Evolutionary conservation across 2,888 invertebrate genomes (phyloP), one percentile per base, ranked within the genome.

Genomic region (Drosophila subquinaria): DNA sequence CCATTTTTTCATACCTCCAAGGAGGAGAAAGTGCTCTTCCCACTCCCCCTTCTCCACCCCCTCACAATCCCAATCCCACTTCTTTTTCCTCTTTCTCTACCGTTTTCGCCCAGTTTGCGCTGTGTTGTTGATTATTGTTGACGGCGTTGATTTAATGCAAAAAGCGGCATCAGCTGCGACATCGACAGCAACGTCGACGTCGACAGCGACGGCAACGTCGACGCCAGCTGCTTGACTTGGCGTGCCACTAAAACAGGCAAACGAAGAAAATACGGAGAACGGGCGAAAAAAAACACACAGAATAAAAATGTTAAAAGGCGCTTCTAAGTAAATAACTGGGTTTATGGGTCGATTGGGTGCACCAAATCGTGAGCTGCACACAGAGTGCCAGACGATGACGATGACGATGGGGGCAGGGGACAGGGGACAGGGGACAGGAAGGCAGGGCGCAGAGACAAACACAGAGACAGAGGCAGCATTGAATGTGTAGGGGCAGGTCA

Each of bases 311-410:
- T 87, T 90, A 90, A 86, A 86, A 86, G 86, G 86, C 90, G 90
- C 87, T 88, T 78, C 84, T 89, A 90, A 90, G 80, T 84, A 82
- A 87, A 89, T 88, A 91, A 91, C 92, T 91, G 80, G 91, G 91
- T 92, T 91, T 91, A 84, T 91, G 91, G 92, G 91, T 91, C 92
- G 91, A 91, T 92, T 92, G 92, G 90, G 89, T 91, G 89, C 91
- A 90, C 85, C 88, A 91, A 91, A 91, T 90, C 88, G 90, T 89
- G 83, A 85, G 88, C 73, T 62, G 81, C 73, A 81, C 68, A 80
- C 79, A 67, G 72, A 82, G 82, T 65, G 65, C 51, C 51, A 56
- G 50, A 70, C 71, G 69, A 42, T 50, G 30, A 20, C 6, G 35
- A 27, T 5, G 27, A 23, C 6, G 35, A 13, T 1, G 11, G 17